Conservation (phyloP, 2,797 vertebrate species). For the Centroberyx gerrardi region DNA sequence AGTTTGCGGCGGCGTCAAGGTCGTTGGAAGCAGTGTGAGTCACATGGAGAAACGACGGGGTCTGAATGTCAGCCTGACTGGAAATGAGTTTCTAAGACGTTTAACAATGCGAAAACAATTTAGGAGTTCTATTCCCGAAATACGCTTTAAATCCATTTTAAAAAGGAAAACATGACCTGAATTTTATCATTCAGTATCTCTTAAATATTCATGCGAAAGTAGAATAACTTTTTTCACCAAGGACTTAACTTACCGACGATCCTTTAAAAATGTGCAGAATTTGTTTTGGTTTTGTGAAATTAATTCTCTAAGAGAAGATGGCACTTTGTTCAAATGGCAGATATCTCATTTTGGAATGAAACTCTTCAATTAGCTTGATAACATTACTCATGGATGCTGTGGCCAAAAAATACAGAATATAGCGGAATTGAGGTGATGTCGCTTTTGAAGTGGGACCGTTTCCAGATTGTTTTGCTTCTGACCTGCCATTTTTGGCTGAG, state of each 20-base stretch:
- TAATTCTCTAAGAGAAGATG: conserved; percentile 13
- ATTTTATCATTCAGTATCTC: too few relatives aligned
- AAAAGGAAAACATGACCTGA: too few relatives aligned
- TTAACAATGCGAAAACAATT: background rate
- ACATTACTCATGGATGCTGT: background rate
- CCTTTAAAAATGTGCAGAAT: background rate
- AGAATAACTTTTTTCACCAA: background rate
- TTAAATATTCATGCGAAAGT: background rate
- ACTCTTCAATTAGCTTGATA: conserved; percentile 30
- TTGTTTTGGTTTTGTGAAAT: conserved; percentile 29
- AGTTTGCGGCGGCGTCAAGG: conserved; percentile 57
- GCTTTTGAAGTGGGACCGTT: conserved; percentile 29
- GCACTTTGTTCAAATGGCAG: conserved; percentile 11
- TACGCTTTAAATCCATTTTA: too few relatives aligned
- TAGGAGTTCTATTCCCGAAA: too few relatives aligned
- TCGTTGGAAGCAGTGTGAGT: conserved; percentile 29
- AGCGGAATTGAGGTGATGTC: conserved; percentile 26
- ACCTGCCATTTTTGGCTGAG: conserved; percentile 42
- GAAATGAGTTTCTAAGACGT: background rate
- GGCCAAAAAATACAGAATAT: conserved; percentile 12
- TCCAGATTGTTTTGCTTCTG: conserved; percentile 21
- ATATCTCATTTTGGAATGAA: conserved; percentile 27
- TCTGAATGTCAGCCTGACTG: background rate
- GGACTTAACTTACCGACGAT: background rate
- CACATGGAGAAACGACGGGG: conserved; percentile 3